A percentile compares a stretch with the other conserved stretches of the same genome.
These are phyloP conservation scores for Enteromius trimaculatus DNA, from an alignment of 2,797 vertebrate genomes.

Conservation along the genomic window DNA sequence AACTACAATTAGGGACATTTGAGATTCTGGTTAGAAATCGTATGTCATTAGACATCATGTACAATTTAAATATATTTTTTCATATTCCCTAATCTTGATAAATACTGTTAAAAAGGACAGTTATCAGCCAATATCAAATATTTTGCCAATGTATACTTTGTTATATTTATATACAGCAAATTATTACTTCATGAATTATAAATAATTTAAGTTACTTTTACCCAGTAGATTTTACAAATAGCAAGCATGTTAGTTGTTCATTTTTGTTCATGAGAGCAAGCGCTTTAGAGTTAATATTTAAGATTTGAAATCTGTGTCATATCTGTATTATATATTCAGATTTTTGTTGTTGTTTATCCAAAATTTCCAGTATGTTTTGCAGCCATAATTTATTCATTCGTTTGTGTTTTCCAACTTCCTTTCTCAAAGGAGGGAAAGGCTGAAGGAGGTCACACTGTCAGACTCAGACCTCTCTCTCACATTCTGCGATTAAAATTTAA, in stretches of 20 bases:
- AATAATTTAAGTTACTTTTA: not conserved
- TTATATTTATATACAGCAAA: not conserved
- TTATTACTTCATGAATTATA: not conserved
- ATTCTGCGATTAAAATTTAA: slow-evolving; percentile 57
- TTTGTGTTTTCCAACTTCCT: slow-evolving; percentile 30
- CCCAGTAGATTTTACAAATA: not conserved
- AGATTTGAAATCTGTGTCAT: slow-evolving; percentile 24
- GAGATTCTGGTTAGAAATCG: not conserved
- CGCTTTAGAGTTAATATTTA: not conserved
- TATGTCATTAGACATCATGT: not conserved
- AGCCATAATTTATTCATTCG: slow-evolving; percentile 21
- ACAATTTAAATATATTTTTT: too few relatives aligned
- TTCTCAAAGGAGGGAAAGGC: not conserved
- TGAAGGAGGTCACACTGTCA: slow-evolving; percentile 36
- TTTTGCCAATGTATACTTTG: not conserved
- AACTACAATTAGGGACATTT: not conserved
- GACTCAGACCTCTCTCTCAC: slow-evolving; percentile 24
- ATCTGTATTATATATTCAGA: slow-evolving; percentile 18
- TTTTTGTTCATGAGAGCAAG: not conserved
- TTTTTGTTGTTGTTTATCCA: not conserved
- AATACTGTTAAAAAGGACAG: not conserved
- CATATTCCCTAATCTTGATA: not conserved
- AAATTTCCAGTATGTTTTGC: slow-evolving; percentile 21
- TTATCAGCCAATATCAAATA: not conserved
- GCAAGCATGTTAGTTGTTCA: not conserved